phyloP scores from a whole-genome alignment of 35 echinoderm and acorn worm genomes.

The Ophioderma brevispina region DNA sequence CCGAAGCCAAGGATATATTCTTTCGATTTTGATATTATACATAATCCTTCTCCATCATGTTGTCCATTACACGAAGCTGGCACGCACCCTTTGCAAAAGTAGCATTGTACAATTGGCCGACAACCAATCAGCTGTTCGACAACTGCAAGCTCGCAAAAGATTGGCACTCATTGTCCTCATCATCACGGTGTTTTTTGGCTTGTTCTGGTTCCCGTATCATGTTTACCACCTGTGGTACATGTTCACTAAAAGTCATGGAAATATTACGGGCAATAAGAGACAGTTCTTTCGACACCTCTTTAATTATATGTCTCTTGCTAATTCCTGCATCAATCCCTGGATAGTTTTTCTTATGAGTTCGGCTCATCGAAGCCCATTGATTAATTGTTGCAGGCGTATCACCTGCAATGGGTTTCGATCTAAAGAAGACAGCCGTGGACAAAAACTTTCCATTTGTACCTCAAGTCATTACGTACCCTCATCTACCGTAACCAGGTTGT shows the following conservation, averaged over 20 bases:
- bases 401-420: too few relatives aligned
- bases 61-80: neutral
- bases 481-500: too few relatives aligned
- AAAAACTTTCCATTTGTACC: too few relatives aligned
- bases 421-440: too few relatives aligned
- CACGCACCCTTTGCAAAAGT: neutral
- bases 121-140: neutral
- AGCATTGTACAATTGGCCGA: neutral
- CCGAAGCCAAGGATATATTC: neutral
- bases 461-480: too few relatives aligned
- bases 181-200: conserved; percentile 69
- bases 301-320: conserved; percentile 12
- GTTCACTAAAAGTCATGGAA: neutral
- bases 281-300: neutral
- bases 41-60: neutral
- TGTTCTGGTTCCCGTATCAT: conserved; percentile 91
- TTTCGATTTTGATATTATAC: neutral
- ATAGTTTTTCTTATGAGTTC: conserved; percentile 81
- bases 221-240: conserved; percentile 48
- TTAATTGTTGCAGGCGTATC: neutral
- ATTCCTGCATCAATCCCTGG: conserved; percentile 57
- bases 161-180: conserved; percentile 70
- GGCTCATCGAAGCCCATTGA: conserved; percentile 29
- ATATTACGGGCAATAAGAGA: neutral
- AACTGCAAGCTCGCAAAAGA: conserved; percentile 55